Conservation (phyloP, 2,888 invertebrate species). For the Marasmarcha lunaedactyla region DNA sequence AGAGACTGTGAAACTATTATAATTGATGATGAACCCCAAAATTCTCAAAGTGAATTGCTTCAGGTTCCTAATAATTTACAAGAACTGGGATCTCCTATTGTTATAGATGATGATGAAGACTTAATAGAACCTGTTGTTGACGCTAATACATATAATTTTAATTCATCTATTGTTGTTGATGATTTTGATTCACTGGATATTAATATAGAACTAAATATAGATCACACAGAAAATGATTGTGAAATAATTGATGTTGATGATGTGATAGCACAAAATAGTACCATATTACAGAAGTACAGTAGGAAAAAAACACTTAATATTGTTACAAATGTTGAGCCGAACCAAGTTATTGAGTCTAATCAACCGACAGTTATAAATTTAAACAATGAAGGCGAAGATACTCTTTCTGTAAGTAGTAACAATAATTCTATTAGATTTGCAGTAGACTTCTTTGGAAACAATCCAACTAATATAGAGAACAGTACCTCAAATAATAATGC, state of each 20-base stretch:
- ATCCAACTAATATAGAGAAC: too few relatives aligned
- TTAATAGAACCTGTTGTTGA: neutral
- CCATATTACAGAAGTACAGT: constrained; percentile 19
- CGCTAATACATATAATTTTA: constrained; percentile 4
- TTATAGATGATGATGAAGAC: constrained; percentile 17
- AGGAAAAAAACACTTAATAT: constrained; percentile 3
- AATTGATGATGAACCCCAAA: neutral
- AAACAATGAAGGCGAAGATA: too few relatives aligned
- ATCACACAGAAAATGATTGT: constrained; percentile 9
- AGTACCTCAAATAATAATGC: too few relatives aligned
- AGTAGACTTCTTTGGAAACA: too few relatives aligned
- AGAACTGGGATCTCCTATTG: constrained; percentile 8
- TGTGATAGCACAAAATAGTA: constrained; percentile 26
- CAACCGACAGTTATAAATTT: neutral
- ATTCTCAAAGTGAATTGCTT: neutral
- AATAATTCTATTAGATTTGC: too few relatives aligned
- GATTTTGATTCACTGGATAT: constrained; percentile 13
- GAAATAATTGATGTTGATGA: constrained; percentile 30
- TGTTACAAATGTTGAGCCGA: constrained; percentile 16
- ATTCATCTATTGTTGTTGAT: constrained; percentile 13
- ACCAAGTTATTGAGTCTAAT: neutral
- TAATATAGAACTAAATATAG: constrained; percentile 2
- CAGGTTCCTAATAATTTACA: constrained; percentile 1
- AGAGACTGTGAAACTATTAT: neutral
- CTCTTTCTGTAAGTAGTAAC: too few relatives aligned